phyloP scores from a whole-genome alignment of 2,888 invertebrate species.

The Cryptocephalus primarius region DNA sequence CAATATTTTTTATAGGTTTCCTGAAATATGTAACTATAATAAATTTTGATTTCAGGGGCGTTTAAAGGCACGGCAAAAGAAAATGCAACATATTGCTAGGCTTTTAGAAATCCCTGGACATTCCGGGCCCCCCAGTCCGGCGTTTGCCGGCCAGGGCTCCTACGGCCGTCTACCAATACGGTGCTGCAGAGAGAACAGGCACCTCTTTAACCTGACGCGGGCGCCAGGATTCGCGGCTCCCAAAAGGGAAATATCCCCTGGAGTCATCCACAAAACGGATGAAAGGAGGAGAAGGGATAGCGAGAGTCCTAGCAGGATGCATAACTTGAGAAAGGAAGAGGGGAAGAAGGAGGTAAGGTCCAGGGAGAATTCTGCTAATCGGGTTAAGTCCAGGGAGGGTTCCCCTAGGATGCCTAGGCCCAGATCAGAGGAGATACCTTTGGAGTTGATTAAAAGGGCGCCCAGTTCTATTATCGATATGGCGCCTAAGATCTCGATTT shows the following conservation, averaged over 20 bases:
- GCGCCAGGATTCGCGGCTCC: constrained; percentile 39
- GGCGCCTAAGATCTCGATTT: constrained; percentile 32
- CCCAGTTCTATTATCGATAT: constrained; percentile 40
- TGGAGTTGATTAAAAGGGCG: constrained; percentile 62
- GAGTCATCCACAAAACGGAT: constrained; percentile 32
- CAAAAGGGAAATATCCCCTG: constrained; percentile 33
- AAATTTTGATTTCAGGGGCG: constrained; percentile 51
- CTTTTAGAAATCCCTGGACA: constrained; percentile 73
- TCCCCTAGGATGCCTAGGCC: constrained; percentile 65
- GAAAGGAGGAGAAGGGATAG: constrained; percentile 20
- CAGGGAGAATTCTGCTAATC: constrained; percentile 19
- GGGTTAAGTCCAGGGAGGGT: constrained; percentile 51
- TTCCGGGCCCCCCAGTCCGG: constrained; percentile 38
- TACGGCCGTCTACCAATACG: constrained; percentile 28
- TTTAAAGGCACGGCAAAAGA: constrained; percentile 89
- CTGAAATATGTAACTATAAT: no score
- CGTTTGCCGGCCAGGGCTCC: constrained; percentile 33
- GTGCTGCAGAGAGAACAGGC: constrained; percentile 29
- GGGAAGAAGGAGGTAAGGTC: constrained; percentile 15
- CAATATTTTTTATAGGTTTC: background rate
- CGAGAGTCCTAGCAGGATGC: constrained; percentile 26
- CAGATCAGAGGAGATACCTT: constrained; percentile 68
- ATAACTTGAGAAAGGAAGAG: constrained; percentile 19
- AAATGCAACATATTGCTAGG: constrained; percentile 91
- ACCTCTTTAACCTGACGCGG: constrained; percentile 30